phyloP scores from a whole-genome alignment of 2,888 invertebrate genomes.

The Belgica antarctica region DNA sequence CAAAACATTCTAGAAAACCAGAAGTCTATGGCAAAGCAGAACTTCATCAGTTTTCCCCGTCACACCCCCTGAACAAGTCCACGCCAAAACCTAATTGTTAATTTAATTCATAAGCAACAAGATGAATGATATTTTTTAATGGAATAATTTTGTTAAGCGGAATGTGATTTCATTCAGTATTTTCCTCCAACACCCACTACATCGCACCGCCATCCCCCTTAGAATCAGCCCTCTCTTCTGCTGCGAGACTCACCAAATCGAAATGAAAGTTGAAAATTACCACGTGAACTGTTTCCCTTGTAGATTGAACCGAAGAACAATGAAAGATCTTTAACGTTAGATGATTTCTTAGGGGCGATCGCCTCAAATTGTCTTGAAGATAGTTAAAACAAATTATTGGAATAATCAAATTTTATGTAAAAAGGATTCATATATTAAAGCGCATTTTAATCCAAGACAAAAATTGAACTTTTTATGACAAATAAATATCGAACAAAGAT shows the following conservation, averaged over 20 bases:
- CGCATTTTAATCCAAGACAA: conserved; percentile 4
- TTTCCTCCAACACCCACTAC: background rate
- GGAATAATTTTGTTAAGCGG: background rate
- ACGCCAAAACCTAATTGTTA: background rate
- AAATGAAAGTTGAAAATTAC: no score
- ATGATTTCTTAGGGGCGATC: background rate
- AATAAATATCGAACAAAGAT: no score
- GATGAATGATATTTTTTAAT: background rate
- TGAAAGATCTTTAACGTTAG: background rate
- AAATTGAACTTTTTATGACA: no score
- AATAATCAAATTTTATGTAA: conserved; percentile 6
- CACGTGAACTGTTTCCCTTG: no score
- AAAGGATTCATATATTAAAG: background rate
- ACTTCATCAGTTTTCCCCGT: no score
- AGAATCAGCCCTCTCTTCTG: no score
- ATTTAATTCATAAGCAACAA: background rate
- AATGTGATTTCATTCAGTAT: conserved; percentile 2
- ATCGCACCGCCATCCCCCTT: no score
- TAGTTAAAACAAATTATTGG: background rate
- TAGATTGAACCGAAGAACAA: no score
- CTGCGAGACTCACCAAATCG: no score
- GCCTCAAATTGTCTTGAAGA: background rate
- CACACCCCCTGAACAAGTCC: background rate
- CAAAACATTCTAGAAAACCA: no score
- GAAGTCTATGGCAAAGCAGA: no score